Percentiles rank a stretch among this genome's conserved stretches.
phyloP scores from a whole-genome alignment of 2,113 vertebrate genomes.

The Anthoscopus minutus region DNA sequence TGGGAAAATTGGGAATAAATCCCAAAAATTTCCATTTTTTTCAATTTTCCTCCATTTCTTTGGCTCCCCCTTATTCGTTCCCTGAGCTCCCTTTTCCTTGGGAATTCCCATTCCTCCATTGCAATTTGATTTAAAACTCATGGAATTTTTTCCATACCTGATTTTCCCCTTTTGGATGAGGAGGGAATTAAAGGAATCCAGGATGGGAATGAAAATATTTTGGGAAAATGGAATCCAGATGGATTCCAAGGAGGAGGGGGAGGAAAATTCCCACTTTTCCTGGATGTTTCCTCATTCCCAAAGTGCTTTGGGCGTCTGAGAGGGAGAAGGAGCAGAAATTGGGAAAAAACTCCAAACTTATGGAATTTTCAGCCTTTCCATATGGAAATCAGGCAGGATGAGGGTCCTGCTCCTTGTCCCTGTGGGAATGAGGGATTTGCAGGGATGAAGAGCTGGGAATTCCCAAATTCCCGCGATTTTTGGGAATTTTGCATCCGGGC shows the following conservation, averaged over 20 bases:
- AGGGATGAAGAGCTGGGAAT: neutral
- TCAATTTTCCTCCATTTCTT: too few species aligned
- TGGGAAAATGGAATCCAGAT: accelerated
- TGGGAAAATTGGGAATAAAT: neutral
- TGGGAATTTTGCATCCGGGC: neutral
- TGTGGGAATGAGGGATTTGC: neutral
- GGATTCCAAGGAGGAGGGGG: neutral
- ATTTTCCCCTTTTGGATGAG: neutral
- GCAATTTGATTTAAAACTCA: neutral
- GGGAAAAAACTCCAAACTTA: accelerated
- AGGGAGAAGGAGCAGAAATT: neutral
- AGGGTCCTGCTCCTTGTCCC: accelerated
- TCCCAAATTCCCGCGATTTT: neutral
- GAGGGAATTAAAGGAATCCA: neutral
- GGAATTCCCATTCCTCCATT: neutral
- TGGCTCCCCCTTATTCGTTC: neutral
- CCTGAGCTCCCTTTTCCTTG: neutral
- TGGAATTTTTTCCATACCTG: neutral
- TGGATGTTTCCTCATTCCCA: neutral
- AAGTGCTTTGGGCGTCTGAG: accelerated
- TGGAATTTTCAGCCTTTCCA: neutral
- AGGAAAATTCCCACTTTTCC: neutral
- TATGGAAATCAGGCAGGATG: neutral
- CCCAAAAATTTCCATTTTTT: too few species aligned
- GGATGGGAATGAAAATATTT: neutral